A percentile compares a stretch with the other conserved stretches of the same genome.
These are phyloP conservation scores for Busseola fusca DNA, from an alignment of 2,888 invertebrate species.

Conservation along the genomic window DNA sequence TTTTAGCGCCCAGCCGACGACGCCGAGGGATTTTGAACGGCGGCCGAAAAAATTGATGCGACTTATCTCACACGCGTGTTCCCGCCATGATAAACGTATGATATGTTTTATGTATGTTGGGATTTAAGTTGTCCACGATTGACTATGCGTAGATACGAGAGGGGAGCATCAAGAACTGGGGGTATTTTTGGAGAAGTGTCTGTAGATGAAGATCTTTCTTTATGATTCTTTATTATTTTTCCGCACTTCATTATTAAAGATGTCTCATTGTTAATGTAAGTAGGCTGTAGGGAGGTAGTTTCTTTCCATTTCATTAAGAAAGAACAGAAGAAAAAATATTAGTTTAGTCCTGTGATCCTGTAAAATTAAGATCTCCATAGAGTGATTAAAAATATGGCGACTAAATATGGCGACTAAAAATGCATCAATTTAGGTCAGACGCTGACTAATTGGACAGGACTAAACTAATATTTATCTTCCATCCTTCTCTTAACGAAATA, in stretches of 20 bases:
- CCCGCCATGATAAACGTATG: slow-evolving; percentile 73
- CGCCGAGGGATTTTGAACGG: slow-evolving; percentile 84
- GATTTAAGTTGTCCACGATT: slow-evolving; percentile 59
- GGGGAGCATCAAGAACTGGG: slow-evolving; percentile 25
- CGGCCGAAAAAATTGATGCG: slow-evolving; percentile 85
- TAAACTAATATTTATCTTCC: no score
- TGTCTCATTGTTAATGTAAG: slow-evolving; percentile 23
- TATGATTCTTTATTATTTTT: slow-evolving; percentile 25
- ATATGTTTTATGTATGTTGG: slow-evolving; percentile 81
- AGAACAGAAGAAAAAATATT: no score
- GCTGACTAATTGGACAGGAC: no score
- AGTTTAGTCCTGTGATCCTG: no score
- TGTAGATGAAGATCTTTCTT: slow-evolving; percentile 27
- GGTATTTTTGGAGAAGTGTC: slow-evolving; percentile 26
- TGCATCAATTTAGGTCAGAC: no score
- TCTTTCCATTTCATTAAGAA: no score
- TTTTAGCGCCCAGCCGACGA: slow-evolving; percentile 78
- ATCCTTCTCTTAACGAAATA: no score
- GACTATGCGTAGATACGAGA: slow-evolving; percentile 41
- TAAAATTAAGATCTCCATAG: no score
- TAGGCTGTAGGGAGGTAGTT: no score
- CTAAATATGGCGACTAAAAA: no score
- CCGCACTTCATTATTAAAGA: slow-evolving; percentile 33
- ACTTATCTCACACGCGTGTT: slow-evolving; percentile 81
- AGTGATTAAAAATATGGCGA: no score